A percentile compares a stretch with the other conserved stretches of the same genome.
phyloP scores from a whole-genome alignment of 2,113 vertebrate species.

The Calypte anna region DNA sequence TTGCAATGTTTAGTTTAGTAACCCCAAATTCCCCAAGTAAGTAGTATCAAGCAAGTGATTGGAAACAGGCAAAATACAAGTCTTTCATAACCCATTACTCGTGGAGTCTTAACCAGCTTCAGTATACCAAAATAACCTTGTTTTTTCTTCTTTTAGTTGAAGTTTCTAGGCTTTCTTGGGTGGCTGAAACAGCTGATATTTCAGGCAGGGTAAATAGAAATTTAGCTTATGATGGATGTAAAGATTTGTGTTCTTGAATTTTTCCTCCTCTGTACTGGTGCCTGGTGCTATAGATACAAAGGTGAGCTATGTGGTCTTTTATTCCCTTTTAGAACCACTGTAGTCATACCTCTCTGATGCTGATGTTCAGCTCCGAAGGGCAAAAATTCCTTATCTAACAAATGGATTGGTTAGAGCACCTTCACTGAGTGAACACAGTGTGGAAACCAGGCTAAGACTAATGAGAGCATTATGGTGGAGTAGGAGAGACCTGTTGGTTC shows the following conservation, averaged over 20 bases:
- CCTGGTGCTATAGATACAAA: neutral
- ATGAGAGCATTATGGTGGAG: neutral
- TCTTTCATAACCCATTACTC: neutral
- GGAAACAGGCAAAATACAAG: neutral
- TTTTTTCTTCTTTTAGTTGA: neutral
- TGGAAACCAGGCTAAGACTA: neutral
- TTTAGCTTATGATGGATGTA: rapidly evolving
- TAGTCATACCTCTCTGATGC: neutral
- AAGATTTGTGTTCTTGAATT: neutral
- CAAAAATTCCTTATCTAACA: neutral
- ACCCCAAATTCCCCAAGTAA: neutral
- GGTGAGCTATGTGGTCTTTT: neutral
- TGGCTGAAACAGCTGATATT: neutral
- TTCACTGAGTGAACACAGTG: neutral
- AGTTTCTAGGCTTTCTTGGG: neutral
- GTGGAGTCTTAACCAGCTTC: neutral
- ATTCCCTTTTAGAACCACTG: neutral
- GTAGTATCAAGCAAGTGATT: neutral
- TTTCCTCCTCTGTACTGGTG: neutral
- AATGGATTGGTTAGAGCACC: rapidly evolving
- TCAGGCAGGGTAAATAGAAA: neutral
- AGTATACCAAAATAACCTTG: neutral
- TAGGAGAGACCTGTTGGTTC: neutral
- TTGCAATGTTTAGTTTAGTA: neutral
- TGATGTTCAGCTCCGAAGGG: neutral